Percentiles rank a stretch among this genome's conserved stretches.
phyloP scores from a whole-genome alignment of 1,140 invertebrate species.

The Aphidius ervi region DNA sequence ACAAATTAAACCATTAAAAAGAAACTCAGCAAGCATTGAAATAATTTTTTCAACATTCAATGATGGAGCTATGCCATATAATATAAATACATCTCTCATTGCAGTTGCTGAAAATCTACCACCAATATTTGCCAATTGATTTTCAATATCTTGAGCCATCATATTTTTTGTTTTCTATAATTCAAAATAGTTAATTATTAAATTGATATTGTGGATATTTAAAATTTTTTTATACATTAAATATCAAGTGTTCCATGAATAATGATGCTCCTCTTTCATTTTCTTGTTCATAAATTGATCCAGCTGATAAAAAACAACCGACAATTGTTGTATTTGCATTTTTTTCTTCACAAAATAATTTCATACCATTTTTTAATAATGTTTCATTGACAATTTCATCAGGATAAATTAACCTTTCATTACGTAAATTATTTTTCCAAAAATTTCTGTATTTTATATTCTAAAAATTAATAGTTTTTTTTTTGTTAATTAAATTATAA shows the following conservation, averaged over 20 bases:
- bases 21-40: constrained; percentile 29
- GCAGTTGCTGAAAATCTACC: constrained; percentile 27
- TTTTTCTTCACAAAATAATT: constrained; percentile 27
- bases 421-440: too few relatives aligned
- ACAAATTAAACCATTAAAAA: constrained; percentile 31
- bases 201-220: neutral
- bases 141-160: constrained; percentile 22
- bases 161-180: constrained; percentile 25
- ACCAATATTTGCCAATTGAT: constrained; percentile 27
- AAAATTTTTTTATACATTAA: constrained; percentile 22
- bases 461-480: too few relatives aligned
- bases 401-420: constrained; percentile 1
- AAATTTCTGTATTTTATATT: too few relatives aligned
- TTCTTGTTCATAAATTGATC: constrained; percentile 26
- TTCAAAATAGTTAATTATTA: neutral
- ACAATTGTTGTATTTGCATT: constrained; percentile 22
- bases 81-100: constrained; percentile 32
- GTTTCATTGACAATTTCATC: constrained; percentile 21
- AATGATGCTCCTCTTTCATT: constrained; percentile 29
- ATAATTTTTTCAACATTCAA: constrained; percentile 24
- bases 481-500: too few relatives aligned
- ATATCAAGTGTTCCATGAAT: constrained; percentile 31
- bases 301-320: constrained; percentile 29
- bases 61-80: constrained; percentile 31
- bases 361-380: constrained; percentile 25